These are phyloP conservation scores for Acestrorhynchus altus DNA, from an alignment of 2,797 vertebrate genomes.

Conservation along the genomic window DNA sequence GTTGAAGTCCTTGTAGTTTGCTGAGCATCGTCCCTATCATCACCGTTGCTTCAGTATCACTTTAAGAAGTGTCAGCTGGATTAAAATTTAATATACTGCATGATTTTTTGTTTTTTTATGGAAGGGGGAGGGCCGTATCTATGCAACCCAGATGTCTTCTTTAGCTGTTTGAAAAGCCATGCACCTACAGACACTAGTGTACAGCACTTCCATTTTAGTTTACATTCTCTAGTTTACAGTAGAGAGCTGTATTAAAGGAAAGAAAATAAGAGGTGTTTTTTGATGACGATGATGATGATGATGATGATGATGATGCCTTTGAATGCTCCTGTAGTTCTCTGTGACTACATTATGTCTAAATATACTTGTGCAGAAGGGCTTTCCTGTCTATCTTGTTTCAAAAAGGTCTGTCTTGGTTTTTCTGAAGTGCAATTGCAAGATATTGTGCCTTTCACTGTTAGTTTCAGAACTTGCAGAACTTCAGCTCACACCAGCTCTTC, in stretches of 20 bases:
- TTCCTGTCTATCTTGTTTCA: constrained; percentile 56
- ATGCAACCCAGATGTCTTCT: constrained; percentile 50
- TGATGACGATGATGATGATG: constrained; percentile 42
- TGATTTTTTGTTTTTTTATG: constrained; percentile 27
- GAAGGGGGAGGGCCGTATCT: constrained; percentile 31
- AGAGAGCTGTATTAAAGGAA: constrained; percentile 55
- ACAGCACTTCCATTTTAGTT: constrained; percentile 69
- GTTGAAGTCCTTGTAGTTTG: not conserved
- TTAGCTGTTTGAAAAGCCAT: constrained; percentile 53
- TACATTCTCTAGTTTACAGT: constrained; percentile 59
- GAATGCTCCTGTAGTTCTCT: constrained; percentile 56
- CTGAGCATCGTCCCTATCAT: not conserved
- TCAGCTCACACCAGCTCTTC: not conserved
- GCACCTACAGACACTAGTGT: constrained; percentile 74
- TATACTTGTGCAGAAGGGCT: constrained; percentile 56
- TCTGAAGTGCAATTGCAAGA: constrained; percentile 68
- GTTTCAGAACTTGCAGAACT: not conserved
- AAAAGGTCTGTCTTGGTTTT: constrained; percentile 51
- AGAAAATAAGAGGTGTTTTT: constrained; percentile 58
- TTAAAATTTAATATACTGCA: constrained; percentile 31
- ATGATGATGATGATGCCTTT: constrained; percentile 44
- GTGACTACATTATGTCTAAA: constrained; percentile 55
- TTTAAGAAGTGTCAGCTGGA: not conserved
- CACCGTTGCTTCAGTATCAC: not conserved
- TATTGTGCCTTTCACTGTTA: constrained; percentile 13